Evolutionary conservation across 1,140 invertebrate genomes (phyloP).

Genomic region (Drosophila rhopaloa): DNA sequence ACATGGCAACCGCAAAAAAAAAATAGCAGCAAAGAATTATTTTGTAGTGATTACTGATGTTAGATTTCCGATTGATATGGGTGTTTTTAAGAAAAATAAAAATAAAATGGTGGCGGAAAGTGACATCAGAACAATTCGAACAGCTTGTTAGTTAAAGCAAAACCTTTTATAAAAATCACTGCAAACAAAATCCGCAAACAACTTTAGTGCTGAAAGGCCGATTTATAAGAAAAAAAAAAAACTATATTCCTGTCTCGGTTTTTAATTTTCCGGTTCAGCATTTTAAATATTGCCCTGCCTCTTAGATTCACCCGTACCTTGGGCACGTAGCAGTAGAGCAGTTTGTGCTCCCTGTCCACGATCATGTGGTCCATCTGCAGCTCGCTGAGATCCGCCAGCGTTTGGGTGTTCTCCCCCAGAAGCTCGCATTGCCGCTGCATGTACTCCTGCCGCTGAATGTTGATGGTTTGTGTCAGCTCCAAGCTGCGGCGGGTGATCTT

Average conservation of each 20-base stretch:
- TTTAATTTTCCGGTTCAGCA: constrained; percentile 8
- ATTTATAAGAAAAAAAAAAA: no score
- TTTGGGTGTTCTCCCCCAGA: constrained; percentile 74
- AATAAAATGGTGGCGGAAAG: no score
- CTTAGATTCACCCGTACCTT: constrained; percentile 87
- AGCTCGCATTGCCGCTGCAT: constrained; percentile 88
- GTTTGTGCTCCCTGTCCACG: constrained; percentile 91
- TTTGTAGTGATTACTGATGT: background rate
- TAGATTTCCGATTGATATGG: no score
- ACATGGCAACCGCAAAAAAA: constrained; percentile 28
- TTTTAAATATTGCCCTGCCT: constrained; percentile 1
- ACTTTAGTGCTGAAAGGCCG: no score
- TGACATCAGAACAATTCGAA: no score
- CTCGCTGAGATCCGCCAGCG: constrained; percentile 85
- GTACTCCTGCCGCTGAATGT: constrained; percentile 88
- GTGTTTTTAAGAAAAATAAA: no score
- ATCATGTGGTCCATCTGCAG: constrained; percentile 90
- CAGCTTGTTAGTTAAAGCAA: no score
- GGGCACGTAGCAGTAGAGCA: constrained; percentile 96
- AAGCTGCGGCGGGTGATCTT: constrained; percentile 85
- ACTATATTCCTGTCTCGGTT: background rate
- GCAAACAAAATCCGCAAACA: no score
- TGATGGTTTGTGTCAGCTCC: constrained; percentile 87
- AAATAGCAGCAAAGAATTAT: background rate
- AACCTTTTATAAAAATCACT: no score